Evolutionary conservation across 2,113 vertebrate species (phyloP).

Genomic region (Sturnus vulgaris): DNA sequence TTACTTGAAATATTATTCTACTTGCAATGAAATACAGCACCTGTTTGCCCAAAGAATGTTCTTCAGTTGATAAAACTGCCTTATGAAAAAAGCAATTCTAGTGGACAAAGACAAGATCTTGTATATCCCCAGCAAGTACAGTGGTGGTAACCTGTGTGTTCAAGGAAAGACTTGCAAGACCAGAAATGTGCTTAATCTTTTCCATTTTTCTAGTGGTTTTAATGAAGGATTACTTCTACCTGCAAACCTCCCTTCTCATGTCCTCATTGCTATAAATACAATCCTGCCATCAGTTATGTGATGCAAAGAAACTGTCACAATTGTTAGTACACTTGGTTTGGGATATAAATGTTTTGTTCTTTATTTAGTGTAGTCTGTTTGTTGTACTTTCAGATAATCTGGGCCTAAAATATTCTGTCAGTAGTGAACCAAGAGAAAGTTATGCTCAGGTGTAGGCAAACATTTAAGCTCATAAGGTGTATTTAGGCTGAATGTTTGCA

Average conservation of each 20-base stretch:
- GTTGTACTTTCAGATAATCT: not conserved
- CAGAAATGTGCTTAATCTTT: not conserved
- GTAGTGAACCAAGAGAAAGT: not conserved
- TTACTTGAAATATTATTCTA: not conserved
- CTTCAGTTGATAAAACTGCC: not conserved
- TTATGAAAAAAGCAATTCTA: not conserved
- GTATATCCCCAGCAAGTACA: not conserved
- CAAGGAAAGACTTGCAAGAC: not conserved
- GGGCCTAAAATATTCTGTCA: not conserved
- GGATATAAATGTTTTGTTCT: not conserved
- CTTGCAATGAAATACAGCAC: not conserved
- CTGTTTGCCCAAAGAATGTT: not conserved
- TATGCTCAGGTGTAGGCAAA: not conserved
- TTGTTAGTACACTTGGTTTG: not conserved
- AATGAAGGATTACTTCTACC: not conserved
- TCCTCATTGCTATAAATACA: not conserved
- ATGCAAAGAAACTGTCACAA: not conserved
- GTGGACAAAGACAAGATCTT: not conserved
- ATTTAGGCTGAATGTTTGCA: not conserved
- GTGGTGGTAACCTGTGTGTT: not conserved
- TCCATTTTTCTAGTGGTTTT: not conserved
- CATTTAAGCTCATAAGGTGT: not conserved
- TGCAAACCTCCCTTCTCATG: not conserved
- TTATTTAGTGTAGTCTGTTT: not conserved
- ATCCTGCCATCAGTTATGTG: not conserved